Conservation (phyloP, 2,113 vertebrate genomes). For the Stegastes partitus region DNA sequence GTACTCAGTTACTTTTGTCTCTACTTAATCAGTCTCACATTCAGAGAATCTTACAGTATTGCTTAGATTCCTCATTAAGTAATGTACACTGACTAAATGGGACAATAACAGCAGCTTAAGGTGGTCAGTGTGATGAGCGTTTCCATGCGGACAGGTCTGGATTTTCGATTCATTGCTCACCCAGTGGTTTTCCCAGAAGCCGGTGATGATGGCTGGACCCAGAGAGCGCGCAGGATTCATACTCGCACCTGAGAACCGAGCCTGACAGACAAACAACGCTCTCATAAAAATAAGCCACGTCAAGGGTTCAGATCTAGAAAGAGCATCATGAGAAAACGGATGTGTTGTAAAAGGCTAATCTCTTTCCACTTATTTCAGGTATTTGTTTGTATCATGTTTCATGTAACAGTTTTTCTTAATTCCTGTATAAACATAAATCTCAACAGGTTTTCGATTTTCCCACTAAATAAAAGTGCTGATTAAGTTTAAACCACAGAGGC, state of each 20-base stretch:
- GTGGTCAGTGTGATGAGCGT: neutral
- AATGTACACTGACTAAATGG: neutral
- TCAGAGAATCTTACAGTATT: too few species aligned
- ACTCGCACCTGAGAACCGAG: slow-evolving; percentile 86
- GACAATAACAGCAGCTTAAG: neutral
- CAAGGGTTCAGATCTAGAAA: neutral
- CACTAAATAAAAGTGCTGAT: too few species aligned
- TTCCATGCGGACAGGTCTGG: neutral
- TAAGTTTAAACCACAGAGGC: too few species aligned
- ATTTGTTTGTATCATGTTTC: too few species aligned
- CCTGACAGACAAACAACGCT: slow-evolving; percentile 70
- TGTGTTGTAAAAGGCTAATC: too few species aligned
- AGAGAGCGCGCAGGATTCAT: slow-evolving; percentile 88
- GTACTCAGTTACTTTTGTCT: too few species aligned
- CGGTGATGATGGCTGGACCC: slow-evolving; percentile 86
- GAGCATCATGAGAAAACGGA: neutral
- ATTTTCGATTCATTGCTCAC: slow-evolving; percentile 73
- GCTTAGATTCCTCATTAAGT: too few species aligned
- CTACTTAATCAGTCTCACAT: too few species aligned
- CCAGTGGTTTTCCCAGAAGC: slow-evolving; percentile 89
- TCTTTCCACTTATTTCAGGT: too few species aligned
- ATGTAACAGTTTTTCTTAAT: too few species aligned
- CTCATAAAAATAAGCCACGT: neutral
- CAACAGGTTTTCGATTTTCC: too few species aligned
- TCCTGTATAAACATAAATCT: too few species aligned